Evolutionary conservation across 2,888 invertebrate genomes (phyloP).

Genomic region (Pammene fasciana): DNA sequence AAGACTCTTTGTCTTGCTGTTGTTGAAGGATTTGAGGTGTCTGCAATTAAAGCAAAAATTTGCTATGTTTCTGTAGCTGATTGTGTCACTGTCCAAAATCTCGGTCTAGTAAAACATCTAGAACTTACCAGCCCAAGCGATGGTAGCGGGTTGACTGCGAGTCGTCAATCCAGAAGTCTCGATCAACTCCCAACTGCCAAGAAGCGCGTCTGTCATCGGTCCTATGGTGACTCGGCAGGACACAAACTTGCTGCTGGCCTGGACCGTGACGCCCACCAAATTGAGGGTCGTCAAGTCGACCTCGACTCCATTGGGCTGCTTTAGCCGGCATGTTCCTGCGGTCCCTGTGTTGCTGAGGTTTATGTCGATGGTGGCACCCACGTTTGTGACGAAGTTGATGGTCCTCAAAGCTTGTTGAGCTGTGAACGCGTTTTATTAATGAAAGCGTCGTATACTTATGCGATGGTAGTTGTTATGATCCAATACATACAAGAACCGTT

Average conservation of each 20-base stretch:
- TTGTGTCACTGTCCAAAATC: too few species aligned
- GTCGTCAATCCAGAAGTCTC: slow-evolving; percentile 20
- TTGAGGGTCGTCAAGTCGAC: slow-evolving; percentile 26
- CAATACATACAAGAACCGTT: background rate
- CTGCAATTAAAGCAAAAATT: slow-evolving; percentile 8
- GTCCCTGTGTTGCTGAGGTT: slow-evolving; percentile 33
- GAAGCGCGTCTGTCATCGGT: slow-evolving; percentile 35
- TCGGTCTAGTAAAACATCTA: background rate
- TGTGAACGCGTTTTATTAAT: background rate
- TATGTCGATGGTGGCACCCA: slow-evolving; percentile 35
- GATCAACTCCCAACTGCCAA: slow-evolving; percentile 38
- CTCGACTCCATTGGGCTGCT: slow-evolving; percentile 23
- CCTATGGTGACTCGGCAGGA: slow-evolving; percentile 40
- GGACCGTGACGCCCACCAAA: slow-evolving; percentile 27
- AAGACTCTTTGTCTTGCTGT: slow-evolving; percentile 33
- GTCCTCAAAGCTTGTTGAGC: slow-evolving; percentile 29
- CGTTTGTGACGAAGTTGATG: slow-evolving; percentile 30
- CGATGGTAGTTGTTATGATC: background rate
- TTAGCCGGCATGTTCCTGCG: slow-evolving; percentile 28
- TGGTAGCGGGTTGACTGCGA: slow-evolving; percentile 31
- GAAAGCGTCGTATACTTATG: background rate
- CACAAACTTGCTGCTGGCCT: slow-evolving; percentile 34
- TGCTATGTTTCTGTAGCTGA: background rate
- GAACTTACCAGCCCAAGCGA: slow-evolving; percentile 37
- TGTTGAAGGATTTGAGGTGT: slow-evolving; percentile 20